Percentiles rank a stretch among this genome's conserved stretches.
Evolutionary conservation across 2,797 vertebrate species (phyloP).

Genomic region (Harpagifer antarcticus): DNA sequence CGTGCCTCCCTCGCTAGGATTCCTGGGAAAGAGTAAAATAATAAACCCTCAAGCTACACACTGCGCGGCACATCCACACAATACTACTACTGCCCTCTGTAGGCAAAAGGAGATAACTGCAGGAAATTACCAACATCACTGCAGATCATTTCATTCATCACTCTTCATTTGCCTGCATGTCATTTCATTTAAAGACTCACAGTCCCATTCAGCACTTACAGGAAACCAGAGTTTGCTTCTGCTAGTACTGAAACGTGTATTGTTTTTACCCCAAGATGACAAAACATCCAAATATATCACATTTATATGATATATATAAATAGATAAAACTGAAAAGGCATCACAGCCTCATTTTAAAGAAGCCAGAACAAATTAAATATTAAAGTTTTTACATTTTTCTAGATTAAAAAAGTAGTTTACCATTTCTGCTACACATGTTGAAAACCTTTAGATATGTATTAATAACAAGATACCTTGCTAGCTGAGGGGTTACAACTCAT

Average conservation of each 20-base stretch:
- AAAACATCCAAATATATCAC: neutral
- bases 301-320: neutral
- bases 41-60: neutral
- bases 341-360: neutral
- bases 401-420: neutral
- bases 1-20: conserved; percentile 34
- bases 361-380: no score
- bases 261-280: neutral
- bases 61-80: neutral
- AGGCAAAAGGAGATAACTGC: conserved; percentile 52
- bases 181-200: conserved; percentile 15
- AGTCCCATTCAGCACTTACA: conserved; percentile 6
- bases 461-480: no score
- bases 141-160: conserved; percentile 34
- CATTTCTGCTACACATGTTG: neutral
- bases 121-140: conserved; percentile 25
- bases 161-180: conserved; percentile 26
- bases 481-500: no score
- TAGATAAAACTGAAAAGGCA: neutral
- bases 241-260: no score
- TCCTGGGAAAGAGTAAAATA: conserved; percentile 31
- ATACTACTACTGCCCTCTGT: conserved; percentile 74
- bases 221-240: conserved; percentile 1
- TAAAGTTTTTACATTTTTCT: no score
- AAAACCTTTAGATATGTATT: neutral